Evolutionary conservation across 2,888 invertebrate genomes (phyloP).

Genomic region (Dasysyrphus tricinctus): DNA sequence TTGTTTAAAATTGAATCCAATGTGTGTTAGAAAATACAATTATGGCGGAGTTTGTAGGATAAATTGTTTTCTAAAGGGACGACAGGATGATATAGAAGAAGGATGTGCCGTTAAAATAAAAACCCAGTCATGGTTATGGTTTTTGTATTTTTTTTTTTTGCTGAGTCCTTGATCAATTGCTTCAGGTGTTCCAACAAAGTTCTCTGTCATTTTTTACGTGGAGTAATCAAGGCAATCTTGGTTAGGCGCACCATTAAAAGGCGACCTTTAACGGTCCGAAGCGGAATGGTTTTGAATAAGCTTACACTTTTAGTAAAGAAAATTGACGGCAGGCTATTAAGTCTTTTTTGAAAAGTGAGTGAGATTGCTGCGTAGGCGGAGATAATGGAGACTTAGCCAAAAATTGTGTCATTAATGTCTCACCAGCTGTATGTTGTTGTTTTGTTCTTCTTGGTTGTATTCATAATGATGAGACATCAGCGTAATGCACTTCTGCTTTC

Average conservation of each 20-base stretch:
- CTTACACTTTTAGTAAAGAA: neutral
- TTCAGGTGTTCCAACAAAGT: neutral
- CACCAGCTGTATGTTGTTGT: neutral
- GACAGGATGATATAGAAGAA: neutral
- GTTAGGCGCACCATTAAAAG: neutral
- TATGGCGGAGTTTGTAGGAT: neutral
- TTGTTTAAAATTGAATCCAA: slow-evolving; percentile 14
- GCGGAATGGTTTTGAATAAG: neutral
- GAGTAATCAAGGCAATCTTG: neutral
- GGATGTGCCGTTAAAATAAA: neutral
- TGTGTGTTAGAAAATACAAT: slow-evolving; percentile 21
- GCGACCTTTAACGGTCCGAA: neutral
- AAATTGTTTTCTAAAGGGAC: slow-evolving; percentile 11
- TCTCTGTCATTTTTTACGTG: neutral
- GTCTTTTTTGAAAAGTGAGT: neutral
- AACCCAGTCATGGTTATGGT: neutral
- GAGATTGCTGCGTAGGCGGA: neutral
- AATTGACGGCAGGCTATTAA: neutral
- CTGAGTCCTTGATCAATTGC: slow-evolving; percentile 14
- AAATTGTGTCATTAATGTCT: neutral
- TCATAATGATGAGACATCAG: slow-evolving; percentile 13
- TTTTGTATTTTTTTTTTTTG: neutral
- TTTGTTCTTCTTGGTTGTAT: neutral
- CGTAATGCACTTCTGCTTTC: neutral
- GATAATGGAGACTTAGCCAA: neutral